Conservation (phyloP, 1,140 invertebrate species). For the Pantala flavescens region DNA sequence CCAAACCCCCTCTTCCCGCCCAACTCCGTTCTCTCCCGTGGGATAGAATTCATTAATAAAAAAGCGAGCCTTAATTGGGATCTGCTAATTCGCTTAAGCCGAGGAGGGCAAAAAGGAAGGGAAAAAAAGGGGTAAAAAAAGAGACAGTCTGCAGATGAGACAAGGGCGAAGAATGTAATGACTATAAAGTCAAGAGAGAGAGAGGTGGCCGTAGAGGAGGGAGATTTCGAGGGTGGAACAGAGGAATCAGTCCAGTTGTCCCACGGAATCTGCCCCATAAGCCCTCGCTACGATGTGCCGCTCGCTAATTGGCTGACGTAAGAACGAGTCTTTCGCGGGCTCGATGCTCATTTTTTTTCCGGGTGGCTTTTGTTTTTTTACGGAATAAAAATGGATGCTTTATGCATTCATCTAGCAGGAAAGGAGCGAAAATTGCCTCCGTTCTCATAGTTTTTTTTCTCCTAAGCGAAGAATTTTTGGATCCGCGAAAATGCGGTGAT, state of each 20-base stretch:
- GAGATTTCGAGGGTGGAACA: not conserved
- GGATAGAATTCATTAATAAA: conserved; percentile 10
- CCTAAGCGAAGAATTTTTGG: too few species aligned
- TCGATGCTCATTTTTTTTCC: too few species aligned
- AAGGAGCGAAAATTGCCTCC: too few species aligned
- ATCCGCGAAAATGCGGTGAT: too few species aligned
- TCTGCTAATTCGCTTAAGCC: conserved; percentile 8
- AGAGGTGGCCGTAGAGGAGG: not conserved
- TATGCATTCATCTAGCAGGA: too few species aligned
- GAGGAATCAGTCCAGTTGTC: not conserved
- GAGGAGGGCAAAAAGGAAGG: not conserved
- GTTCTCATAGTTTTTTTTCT: too few species aligned
- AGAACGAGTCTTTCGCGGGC: too few species aligned
- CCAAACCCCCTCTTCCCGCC: not conserved
- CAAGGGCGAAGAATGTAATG: not conserved
- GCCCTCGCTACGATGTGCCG: too few species aligned
- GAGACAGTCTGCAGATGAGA: not conserved
- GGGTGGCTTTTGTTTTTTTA: too few species aligned
- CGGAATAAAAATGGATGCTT: too few species aligned
- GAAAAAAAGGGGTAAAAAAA: not conserved
- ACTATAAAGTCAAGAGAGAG: not conserved
- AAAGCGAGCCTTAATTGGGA: conserved; percentile 1
- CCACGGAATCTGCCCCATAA: too few species aligned
- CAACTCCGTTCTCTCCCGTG: not conserved
- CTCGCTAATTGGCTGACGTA: too few species aligned